phyloP scores from a whole-genome alignment of 2,113 vertebrate species.

The Campylorhamphus procurvoides region DNA sequence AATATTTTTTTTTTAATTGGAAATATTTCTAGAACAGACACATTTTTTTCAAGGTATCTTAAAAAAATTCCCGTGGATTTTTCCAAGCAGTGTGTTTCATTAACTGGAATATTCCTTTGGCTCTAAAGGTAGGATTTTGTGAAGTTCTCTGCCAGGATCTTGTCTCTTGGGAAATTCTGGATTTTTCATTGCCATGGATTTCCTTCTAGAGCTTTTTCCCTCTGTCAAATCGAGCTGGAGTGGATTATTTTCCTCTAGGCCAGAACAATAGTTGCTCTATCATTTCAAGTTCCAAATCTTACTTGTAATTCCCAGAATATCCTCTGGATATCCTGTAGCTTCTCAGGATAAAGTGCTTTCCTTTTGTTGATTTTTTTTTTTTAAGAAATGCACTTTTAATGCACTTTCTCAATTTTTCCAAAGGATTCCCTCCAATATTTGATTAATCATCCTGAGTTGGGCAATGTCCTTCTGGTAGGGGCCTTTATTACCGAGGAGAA shows the following conservation, averaged over 20 bases:
- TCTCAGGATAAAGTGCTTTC: neutral
- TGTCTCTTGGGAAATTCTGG: conserved; percentile 7
- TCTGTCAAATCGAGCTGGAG: neutral
- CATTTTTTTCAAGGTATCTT: neutral
- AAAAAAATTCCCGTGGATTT: conserved; percentile 35
- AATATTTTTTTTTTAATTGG: neutral
- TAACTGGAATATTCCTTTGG: conserved; percentile 49
- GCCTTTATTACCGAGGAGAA: neutral
- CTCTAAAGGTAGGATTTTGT: neutral
- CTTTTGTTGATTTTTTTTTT: neutral
- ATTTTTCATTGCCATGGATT: neutral
- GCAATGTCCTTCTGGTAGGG: neutral
- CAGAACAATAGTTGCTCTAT: neutral
- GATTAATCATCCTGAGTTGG: neutral
- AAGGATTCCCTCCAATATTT: neutral
- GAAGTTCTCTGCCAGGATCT: neutral
- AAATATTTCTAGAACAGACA: conserved; percentile 35
- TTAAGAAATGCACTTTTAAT: neutral
- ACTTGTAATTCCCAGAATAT: neutral
- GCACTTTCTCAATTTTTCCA: neutral
- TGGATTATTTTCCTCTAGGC: neutral
- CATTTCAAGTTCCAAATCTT: neutral
- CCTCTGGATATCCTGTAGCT: neutral
- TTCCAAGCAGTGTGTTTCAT: conserved; percentile 53
- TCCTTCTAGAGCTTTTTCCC: neutral